phyloP scores from a whole-genome alignment of 1,140 invertebrate species.

The Idris sp. region DNA sequence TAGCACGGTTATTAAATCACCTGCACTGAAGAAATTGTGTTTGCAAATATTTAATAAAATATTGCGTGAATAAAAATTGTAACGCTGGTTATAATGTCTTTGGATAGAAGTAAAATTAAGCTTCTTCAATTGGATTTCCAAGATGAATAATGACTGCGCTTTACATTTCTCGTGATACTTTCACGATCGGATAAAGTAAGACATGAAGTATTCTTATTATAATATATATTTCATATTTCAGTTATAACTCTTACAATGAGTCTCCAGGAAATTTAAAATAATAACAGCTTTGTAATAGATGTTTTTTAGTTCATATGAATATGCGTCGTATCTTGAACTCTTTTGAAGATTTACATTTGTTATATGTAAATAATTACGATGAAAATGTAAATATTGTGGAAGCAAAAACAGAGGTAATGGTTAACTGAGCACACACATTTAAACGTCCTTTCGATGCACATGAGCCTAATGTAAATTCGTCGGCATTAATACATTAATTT shows the following conservation, averaged over 20 bases:
- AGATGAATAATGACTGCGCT: conserved; percentile 17
- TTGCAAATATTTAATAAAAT: too few species aligned
- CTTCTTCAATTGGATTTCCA: neutral
- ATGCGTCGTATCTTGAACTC: too few species aligned
- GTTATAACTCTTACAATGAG: conserved; percentile 2
- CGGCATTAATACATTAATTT: too few species aligned
- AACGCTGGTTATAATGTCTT: too few species aligned
- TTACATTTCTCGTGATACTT: conserved; percentile 17
- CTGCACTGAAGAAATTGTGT: conserved; percentile 6
- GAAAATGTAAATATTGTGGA: too few species aligned
- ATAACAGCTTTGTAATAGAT: conserved; percentile 10
- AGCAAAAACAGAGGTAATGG: too few species aligned
- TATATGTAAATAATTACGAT: too few species aligned
- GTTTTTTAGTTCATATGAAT: conserved; percentile 1
- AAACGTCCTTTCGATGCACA: too few species aligned
- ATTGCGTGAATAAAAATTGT: too few species aligned
- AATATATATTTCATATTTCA: conserved; percentile 5
- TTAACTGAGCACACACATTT: too few species aligned
- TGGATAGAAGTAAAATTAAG: conserved; percentile 1
- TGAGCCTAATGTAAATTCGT: too few species aligned
- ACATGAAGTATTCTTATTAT: conserved; percentile 12
- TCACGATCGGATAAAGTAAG: conserved; percentile 1
- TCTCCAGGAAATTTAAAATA: conserved; percentile 3
- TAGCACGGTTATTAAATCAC: neutral
- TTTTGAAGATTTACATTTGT: too few species aligned